These are phyloP conservation scores for Cryptophagus acutangulus DNA, from an alignment of 2,888 invertebrate species.

Conservation along the genomic window DNA sequence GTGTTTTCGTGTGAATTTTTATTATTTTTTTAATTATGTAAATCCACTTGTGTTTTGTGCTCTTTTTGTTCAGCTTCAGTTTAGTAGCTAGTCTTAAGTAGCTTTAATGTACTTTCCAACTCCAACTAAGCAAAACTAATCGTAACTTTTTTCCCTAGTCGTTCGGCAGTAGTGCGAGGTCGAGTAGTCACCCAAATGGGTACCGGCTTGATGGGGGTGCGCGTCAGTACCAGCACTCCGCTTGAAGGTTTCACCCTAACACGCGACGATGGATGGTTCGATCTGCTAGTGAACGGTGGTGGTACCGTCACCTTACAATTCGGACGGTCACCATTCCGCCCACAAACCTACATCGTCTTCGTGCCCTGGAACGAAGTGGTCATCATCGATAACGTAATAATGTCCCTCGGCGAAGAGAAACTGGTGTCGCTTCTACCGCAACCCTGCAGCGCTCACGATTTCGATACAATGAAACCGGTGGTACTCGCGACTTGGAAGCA, in stretches of 20 bases:
- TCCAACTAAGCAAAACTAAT: too few relatives aligned
- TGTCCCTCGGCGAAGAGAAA: slow-evolving; percentile 81
- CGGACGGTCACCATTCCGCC: slow-evolving; percentile 84
- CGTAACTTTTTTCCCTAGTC: slow-evolving; percentile 56
- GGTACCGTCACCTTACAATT: slow-evolving; percentile 94
- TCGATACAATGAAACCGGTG: slow-evolving; percentile 88
- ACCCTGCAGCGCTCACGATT: slow-evolving; percentile 83
- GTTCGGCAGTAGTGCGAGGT: slow-evolving; percentile 95
- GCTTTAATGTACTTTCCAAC: too few relatives aligned
- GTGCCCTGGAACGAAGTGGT: slow-evolving; percentile 99
- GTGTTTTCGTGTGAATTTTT: slow-evolving; percentile 22
- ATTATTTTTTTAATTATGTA: slow-evolving; percentile 18
- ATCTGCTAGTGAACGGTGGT: slow-evolving; percentile 98
- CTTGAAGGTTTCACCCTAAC: slow-evolving; percentile 94
- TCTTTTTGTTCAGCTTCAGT: slow-evolving; percentile 8
- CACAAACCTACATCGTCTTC: slow-evolving; percentile 81
- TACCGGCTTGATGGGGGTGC: slow-evolving; percentile 90
- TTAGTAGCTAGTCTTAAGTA: too few relatives aligned
- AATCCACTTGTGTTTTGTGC: slow-evolving; percentile 40
- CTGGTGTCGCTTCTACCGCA: slow-evolving; percentile 61
- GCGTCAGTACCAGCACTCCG: slow-evolving; percentile 91
- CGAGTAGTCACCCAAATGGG: slow-evolving; percentile 87
- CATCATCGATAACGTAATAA: slow-evolving; percentile 83
- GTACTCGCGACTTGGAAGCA: slow-evolving; percentile 93
- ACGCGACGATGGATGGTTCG: slow-evolving; percentile 92